Percentiles rank a stretch among this genome's conserved stretches.
These are phyloP conservation scores for Nibea albiflora DNA, from an alignment of 2,113 vertebrate genomes.

Conservation along the genomic window DNA sequence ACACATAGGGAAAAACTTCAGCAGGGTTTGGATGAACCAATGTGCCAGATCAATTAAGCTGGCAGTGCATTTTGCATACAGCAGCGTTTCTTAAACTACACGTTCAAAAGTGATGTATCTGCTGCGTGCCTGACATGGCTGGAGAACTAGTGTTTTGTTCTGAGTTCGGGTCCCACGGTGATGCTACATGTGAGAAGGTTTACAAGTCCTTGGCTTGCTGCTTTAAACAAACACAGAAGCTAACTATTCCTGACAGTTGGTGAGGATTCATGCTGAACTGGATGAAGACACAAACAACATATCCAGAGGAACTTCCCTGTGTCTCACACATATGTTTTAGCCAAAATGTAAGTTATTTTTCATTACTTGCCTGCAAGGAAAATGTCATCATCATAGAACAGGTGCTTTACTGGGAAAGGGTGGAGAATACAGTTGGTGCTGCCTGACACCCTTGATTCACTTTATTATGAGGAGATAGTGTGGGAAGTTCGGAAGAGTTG, in stretches of 20 bases:
- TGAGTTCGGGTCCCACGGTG: conserved; percentile 26
- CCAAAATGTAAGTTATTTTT: conserved; percentile 50
- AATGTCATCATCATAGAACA: conserved; percentile 59
- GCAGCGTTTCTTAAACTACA: conserved; percentile 1
- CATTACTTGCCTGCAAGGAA: conserved; percentile 46
- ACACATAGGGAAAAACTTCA: conserved; percentile 6
- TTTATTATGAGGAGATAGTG: conserved; percentile 63
- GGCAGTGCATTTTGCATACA: conserved; percentile 16
- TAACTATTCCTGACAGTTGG: conserved; percentile 64
- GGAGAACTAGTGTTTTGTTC: conserved; percentile 1
- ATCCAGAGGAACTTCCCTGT: conserved; percentile 39
- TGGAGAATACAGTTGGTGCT: conserved; percentile 39
- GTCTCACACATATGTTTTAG: conserved; percentile 34
- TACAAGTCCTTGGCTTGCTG: conserved; percentile 52
- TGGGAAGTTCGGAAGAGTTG: conserved; percentile 61
- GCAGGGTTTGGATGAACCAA: conserved; percentile 32
- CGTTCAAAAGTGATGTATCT: conserved; percentile 13
- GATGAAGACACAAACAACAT: conserved; percentile 55
- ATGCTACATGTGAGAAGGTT: conserved; percentile 53
- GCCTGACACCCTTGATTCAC: conserved; percentile 58
- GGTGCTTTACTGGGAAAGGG: conserved; percentile 59
- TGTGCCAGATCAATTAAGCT: conserved; percentile 16
- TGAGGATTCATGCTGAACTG: conserved; percentile 44
- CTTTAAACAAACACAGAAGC: conserved; percentile 62
- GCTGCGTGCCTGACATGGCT: conserved; percentile 12